Base-by-base conservation (phyloP, 2,888 invertebrate genomes). In the Cheilosia grossa region DNA sequence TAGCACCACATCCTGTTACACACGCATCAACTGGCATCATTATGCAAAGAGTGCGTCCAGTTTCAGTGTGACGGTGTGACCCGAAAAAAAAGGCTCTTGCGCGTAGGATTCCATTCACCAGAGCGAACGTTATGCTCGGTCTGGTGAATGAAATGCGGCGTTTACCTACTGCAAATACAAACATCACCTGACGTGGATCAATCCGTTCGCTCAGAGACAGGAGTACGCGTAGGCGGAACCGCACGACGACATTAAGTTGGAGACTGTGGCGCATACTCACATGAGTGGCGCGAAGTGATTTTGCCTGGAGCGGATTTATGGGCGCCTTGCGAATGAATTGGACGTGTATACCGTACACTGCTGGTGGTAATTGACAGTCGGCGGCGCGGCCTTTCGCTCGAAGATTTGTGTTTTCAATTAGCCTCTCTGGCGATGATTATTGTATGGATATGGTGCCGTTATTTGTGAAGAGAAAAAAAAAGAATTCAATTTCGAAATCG, bases 241-340 rank as follows among this genome's bases (percentile, higher is more conserved):
- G 53, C 78, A 78, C 42, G 74, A 78, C 42, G 74, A 74, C 74
- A 58, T 74, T 40, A 70, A 53, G 24, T 30, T 47, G 4, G 37
- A 37, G 37, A 13, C 37, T 37, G 37, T 37, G 37, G 37, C 4
- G 37, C 21, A 44, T 44, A 59, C 63, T 56, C 66, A 67, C 49
- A 82, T 72, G 69, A 51, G 27, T 70, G 74, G 59, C 64, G 83
- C 70, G 59, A 80, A 83, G 58, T 15, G 27, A 42, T 66, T 79
- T 64, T 24, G 74, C 74, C 61, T 27, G 69, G 33, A 74, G 82
- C 79, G 51, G 44, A 74, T 69, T 83, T 74, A 79, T 64, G 64
- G 70, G 73, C 74, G 79, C 83, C 80, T 58, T 42, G 66, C 64
- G 74, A 80, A 83, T 83, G 83, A 83, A 80, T 83, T 83, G 79